These are phyloP conservation scores for Aplocera efformata DNA, from an alignment of 2,888 invertebrate genomes.

Conservation along the genomic window DNA sequence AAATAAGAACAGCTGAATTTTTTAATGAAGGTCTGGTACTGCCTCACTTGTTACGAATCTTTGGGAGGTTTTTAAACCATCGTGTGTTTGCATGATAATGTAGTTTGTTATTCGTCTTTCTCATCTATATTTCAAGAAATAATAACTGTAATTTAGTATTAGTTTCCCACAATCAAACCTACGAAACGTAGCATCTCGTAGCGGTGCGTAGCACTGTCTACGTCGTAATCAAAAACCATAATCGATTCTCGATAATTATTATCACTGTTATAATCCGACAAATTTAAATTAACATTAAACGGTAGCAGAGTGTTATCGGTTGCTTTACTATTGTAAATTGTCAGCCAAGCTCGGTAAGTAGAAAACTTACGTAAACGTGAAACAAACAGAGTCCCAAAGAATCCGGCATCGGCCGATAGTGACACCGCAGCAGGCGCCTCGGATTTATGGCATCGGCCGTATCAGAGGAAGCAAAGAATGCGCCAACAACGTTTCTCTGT, in stretches of 20 bases:
- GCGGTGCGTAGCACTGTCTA: constrained; percentile 20
- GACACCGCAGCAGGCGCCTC: background rate
- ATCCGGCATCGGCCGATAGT: constrained; percentile 9
- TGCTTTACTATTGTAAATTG: too few relatives aligned
- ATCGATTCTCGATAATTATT: background rate
- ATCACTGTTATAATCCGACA: too few relatives aligned
- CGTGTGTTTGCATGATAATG: too few relatives aligned
- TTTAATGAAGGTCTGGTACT: constrained; percentile 34
- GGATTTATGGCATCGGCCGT: constrained; percentile 22
- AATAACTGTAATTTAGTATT: too few relatives aligned
- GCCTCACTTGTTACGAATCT: background rate
- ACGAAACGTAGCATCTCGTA: constrained; percentile 15
- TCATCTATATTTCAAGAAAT: too few relatives aligned
- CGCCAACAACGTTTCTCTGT: background rate
- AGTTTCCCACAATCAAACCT: background rate
- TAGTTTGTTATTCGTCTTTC: too few relatives aligned
- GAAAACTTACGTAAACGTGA: constrained; percentile 11
- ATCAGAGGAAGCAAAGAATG: constrained; percentile 18
- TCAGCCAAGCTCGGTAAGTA: background rate
- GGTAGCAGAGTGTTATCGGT: too few relatives aligned
- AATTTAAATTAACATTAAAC: too few relatives aligned
- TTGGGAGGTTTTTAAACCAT: too few relatives aligned
- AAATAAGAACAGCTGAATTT: constrained; percentile 35
- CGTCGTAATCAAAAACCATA: background rate
- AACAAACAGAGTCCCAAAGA: constrained; percentile 10